A percentile compares a stretch with the other conserved stretches of the same genome.
These are phyloP conservation scores for Iguana delicatissima DNA, from an alignment of 2,797 vertebrate species.

Conservation along the genomic window DNA sequence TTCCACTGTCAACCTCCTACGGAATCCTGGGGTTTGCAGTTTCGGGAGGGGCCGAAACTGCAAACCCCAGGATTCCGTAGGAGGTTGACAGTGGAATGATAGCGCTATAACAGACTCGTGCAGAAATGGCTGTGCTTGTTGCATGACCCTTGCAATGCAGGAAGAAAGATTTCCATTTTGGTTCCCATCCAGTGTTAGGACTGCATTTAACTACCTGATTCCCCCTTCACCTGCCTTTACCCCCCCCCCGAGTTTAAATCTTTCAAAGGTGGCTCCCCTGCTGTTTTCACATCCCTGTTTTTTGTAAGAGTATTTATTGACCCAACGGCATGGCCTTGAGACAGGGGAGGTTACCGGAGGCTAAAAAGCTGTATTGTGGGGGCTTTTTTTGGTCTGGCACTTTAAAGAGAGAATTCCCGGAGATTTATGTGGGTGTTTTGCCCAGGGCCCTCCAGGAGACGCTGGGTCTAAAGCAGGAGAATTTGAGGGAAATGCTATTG, in stretches of 20 bases:
- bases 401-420: conserved; percentile 62
- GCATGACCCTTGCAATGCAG: not conserved
- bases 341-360: conserved; percentile 49
- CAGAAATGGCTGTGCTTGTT: not conserved
- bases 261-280: not conserved
- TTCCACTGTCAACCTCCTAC: no score
- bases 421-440: conserved; percentile 71
- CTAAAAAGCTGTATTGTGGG: conserved; percentile 62
- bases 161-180: not conserved
- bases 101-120: no score
- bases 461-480: conserved; percentile 62
- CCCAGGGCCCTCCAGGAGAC: conserved; percentile 65
- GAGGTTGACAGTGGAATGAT: no score
- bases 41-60: no score
- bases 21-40: no score
- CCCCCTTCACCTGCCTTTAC: no score
- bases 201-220: not conserved
- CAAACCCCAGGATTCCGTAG: no score
- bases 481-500: conserved; percentile 67
- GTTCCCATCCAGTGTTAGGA: no score
- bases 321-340: conserved; percentile 16
- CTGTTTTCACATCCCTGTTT: conserved; percentile 16
- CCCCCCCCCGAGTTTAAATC: not conserved
- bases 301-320: conserved; percentile 47
- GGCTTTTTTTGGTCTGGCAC: conserved; percentile 62